A percentile compares a stretch with the other conserved stretches of the same genome.
Conservation (phyloP, 2,113 vertebrate species). For the Esox niger region DNA sequence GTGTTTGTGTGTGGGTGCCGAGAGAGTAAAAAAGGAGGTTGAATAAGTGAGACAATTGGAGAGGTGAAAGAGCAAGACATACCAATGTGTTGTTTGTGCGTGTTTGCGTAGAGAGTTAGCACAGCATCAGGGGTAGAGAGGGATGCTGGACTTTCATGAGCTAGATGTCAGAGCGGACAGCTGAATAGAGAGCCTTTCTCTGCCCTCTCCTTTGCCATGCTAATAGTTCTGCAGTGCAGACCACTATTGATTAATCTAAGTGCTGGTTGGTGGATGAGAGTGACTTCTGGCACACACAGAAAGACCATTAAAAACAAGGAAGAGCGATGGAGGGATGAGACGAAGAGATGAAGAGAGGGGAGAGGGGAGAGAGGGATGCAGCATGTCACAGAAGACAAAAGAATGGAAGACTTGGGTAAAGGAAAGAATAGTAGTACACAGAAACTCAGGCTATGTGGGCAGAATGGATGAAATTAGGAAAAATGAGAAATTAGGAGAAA, state of each 20-base stretch:
- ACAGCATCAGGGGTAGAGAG: background rate
- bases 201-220: conserved; percentile 51
- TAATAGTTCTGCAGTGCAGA: conserved; percentile 46
- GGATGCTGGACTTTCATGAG: conserved; percentile 33
- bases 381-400: conserved; percentile 29
- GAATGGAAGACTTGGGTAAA: conserved; percentile 24
- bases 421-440: conserved; percentile 36
- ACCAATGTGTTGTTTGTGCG: conserved; percentile 9
- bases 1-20: no score
- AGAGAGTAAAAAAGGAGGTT: background rate
- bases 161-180: conserved; percentile 38
- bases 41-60: background rate
- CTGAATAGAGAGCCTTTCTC: conserved; percentile 32
- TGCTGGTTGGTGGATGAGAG: conserved; percentile 60
- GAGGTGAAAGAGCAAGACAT: background rate
- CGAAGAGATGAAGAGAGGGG: background rate
- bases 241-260: conserved; percentile 70
- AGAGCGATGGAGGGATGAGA: no score
- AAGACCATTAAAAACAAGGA: conserved; percentile 55
- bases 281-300: conserved; percentile 68
- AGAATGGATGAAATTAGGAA: conserved; percentile 34
- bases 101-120: conserved; percentile 2
- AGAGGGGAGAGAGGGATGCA: conserved; percentile 8
- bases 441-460: conserved; percentile 31
- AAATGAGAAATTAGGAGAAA: conserved; percentile 38